Percentiles rank a stretch among this genome's conserved stretches.
Conservation (phyloP, 2,113 vertebrate species). For the Vireo altiloquus region DNA sequence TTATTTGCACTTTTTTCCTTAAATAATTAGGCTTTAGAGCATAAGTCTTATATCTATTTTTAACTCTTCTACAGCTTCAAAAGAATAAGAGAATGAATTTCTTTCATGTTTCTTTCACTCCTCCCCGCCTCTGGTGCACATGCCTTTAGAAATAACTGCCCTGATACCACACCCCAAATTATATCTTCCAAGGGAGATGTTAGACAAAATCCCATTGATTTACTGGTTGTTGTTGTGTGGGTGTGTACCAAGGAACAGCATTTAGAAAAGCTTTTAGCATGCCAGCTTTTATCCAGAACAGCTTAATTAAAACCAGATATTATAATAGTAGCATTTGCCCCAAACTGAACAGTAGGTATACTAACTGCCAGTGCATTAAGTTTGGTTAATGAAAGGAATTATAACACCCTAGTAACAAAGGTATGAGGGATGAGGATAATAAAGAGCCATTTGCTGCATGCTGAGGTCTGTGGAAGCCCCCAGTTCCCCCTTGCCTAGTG, state of each 20-base stretch:
- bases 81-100: background rate
- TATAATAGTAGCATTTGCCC: constrained; percentile 5
- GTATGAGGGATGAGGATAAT: constrained; percentile 13
- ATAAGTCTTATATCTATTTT: background rate
- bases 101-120: background rate
- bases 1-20: background rate
- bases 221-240: background rate
- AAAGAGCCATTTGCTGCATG: background rate
- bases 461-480: background rate
- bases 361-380: background rate
- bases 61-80: background rate
- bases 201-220: background rate
- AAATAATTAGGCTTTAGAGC: background rate
- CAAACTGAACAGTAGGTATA: constrained; percentile 23
- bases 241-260: background rate
- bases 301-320: constrained; percentile 47
- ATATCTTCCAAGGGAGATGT: background rate
- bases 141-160: constrained; percentile 12
- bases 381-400: constrained; percentile 34
- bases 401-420: background rate
- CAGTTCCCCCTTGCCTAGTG: background rate
- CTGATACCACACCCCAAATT: background rate
- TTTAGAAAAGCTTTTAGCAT: constrained; percentile 9
- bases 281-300: constrained; percentile 5
- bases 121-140: background rate